Base-by-base conservation (phyloP, 2,888 invertebrate genomes). In the Geotrupes spiniger region DNA sequence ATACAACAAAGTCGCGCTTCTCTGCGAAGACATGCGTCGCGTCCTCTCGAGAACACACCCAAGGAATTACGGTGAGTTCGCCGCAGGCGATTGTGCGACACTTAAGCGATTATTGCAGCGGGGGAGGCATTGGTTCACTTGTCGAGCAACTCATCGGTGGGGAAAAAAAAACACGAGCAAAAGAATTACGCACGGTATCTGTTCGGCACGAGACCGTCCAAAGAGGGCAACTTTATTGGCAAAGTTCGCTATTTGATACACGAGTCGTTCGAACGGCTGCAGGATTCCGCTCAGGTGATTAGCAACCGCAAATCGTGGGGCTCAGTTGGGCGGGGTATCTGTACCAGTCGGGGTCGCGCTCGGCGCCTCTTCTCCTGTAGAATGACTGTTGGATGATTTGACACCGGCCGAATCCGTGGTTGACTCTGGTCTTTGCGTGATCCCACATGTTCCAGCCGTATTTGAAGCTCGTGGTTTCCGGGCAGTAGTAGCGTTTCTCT, bases 381-480 rank as follows among this genome's bases (percentile, higher is more conserved):
- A 82, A 81, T 0, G 80, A 78, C 47, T 78, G 74, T 5, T 73
- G 71, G 8, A 82, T 67, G 9, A 81, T 73, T 41, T 76, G 74
- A 58, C 75, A 72, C 47, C 78, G 75, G 1, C 80, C 81, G 53
- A 58, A 72, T 63, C 77, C 74, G 8, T 72, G 63, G 25, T 62
- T 62, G 16, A 56, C 53, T 41, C 62, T 63, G 11, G 55, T 59
- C 52, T 64, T 69, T 3, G 63, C 52, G 11, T 57, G 51, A 51
- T 78, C 73, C 65, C 74, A 76, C 72, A 80, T 79, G 37, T 77
- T 75, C 82, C 82, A 82, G 1, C 82, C 82, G 66, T 82, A 81
- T 57, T 75, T 75, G 72, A 76, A 80, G 62, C 68, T 78, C 0
- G 76, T 65, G 1, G 71, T 65, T 59, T 77, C 69, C 2, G 79